Evolutionary conservation across 2,888 invertebrate species (phyloP).

Genomic region (Ferdinandea cuprea): DNA sequence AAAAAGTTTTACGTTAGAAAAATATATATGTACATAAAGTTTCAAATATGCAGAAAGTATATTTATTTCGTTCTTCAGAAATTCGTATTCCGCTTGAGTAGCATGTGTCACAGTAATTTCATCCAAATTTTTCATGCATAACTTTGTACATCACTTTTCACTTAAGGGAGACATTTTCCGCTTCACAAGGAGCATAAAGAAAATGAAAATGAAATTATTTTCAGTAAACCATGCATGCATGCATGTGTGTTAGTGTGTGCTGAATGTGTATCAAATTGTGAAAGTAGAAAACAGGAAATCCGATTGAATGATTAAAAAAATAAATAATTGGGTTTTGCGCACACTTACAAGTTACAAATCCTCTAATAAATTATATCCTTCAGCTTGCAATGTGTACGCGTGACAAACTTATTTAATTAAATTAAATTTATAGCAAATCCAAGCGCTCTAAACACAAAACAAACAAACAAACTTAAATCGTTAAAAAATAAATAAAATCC

Average conservation of each 20-base stretch:
- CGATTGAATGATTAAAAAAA: constrained; percentile 7
- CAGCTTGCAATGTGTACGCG: too few relatives aligned
- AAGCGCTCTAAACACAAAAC: neutral
- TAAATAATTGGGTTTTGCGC: neutral
- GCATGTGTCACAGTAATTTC: constrained; percentile 41
- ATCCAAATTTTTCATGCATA: constrained; percentile 34
- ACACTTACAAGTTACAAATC: neutral
- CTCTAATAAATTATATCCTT: too few relatives aligned
- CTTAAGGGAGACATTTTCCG: constrained; percentile 20
- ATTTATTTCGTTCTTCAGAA: neutral
- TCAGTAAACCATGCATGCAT: neutral
- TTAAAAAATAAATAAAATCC: neutral
- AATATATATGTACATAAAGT: neutral
- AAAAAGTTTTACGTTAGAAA: too few relatives aligned
- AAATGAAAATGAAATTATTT: constrained; percentile 3
- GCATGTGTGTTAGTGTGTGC: neutral
- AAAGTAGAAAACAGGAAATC: neutral
- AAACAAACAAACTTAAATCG: neutral
- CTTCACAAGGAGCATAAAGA: neutral
- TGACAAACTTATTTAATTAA: too few relatives aligned
- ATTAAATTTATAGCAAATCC: too few relatives aligned
- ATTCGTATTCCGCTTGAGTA: constrained; percentile 28
- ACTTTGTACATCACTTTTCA: constrained; percentile 54
- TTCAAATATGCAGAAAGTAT: neutral
- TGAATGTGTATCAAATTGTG: neutral